Evolutionary conservation across 2,888 invertebrate species (phyloP), one percentile per base, ranked within the genome.

Genomic region (Silvanus unidentatus): DNA sequence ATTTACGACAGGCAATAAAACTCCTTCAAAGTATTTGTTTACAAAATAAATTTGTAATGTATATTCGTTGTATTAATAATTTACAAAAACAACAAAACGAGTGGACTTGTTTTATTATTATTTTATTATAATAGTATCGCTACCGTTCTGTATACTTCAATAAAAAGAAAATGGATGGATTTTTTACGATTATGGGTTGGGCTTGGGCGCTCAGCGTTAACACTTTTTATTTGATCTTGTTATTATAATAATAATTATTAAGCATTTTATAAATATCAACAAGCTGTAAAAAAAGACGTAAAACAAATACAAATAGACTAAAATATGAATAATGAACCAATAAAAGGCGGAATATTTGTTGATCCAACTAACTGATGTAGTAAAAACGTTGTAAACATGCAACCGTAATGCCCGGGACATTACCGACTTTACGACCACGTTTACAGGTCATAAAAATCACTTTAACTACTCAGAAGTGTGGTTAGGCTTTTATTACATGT

Each of bases 401-500:
- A 68, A 66, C 67, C 64, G 66, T 67, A 67, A 68, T 69, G 64
- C 65, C 60, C 66, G 69, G 68, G 69, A 70, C 70, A 71, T 72
- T 70, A 71, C 69, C 8, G 68, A 69, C 68, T 72, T 71, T 70
- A 71, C 70, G 69, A 69, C 64, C 67, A 62, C 68, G 67, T 71
- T 72, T 71, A 71, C 71, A 71, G 69, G 66, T 71, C 71, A 66
- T 72, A 72, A 72, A 72, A 72, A 72, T 72, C 72, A 71, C 69
- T 71, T 70, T 70, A 71, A 72, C 70, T 70, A 69, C 68, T 60
- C 65, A 63, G 66, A 65, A 68, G 69, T 70, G 69, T 68, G 70
- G 37, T 68, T 65, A 64, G 68, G 65, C 66, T 69, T 68, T 69
- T 70, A 70, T 69, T 67, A 65, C 65, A 61, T 63, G 64, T 67